Evolutionary conservation across 2,113 vertebrate genomes (phyloP).

Genomic region (Vicugna pacos): DNA sequence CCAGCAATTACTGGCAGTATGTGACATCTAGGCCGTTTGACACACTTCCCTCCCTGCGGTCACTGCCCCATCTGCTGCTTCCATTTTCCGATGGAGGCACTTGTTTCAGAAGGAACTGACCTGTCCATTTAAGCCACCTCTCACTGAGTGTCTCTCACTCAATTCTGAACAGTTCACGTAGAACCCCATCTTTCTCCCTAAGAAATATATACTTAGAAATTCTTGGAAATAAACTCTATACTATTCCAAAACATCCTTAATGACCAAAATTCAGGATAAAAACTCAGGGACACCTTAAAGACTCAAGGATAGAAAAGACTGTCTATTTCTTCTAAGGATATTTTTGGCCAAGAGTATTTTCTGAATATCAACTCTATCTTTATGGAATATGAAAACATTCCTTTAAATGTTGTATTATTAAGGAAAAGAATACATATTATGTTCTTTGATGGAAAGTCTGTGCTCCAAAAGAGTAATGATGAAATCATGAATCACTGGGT

Average conservation of each 20-base stretch:
- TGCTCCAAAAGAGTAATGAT: neutral
- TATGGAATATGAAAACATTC: slow-evolving; percentile 18
- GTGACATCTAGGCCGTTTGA: neutral
- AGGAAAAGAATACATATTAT: neutral
- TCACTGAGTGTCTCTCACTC: neutral
- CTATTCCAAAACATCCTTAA: neutral
- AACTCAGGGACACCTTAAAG: neutral
- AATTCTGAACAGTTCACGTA: neutral
- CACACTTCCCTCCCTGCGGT: neutral
- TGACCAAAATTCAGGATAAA: neutral
- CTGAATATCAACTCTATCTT: neutral
- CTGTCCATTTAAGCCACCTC: neutral
- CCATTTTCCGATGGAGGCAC: rapidly evolving
- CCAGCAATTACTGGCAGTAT: neutral
- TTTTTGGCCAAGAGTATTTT: neutral
- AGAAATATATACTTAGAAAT: neutral
- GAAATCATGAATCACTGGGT: slow-evolving; percentile 49
- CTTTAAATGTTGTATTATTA: slow-evolving; percentile 34
- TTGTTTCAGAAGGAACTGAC: neutral
- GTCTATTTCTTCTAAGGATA: neutral
- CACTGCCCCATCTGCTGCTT: rapidly evolving
- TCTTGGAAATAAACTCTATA: neutral
- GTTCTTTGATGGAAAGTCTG: slow-evolving; percentile 20
- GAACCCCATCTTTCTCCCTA: neutral
- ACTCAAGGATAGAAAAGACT: neutral